Conservation (phyloP, 2,113 vertebrate species). For the Triplophysa dalaica region DNA sequence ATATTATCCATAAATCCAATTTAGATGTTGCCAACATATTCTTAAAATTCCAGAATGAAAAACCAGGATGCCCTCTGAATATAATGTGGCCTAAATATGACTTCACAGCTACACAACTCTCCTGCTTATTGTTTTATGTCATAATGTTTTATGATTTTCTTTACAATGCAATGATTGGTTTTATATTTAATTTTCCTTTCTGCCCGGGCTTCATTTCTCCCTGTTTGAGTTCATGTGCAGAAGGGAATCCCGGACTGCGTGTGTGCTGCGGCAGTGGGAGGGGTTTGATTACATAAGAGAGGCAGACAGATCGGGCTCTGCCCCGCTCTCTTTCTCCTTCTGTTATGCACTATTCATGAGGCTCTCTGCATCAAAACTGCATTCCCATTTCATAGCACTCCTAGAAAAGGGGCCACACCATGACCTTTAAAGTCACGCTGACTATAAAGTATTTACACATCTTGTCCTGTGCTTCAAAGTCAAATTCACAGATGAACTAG, state of each 20-base stretch:
- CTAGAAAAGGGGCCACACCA: conserved; percentile 4
- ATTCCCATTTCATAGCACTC: conserved; percentile 31
- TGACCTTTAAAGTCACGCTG: neutral
- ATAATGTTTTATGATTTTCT: neutral
- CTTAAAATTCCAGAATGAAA: neutral
- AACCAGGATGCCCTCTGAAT: neutral
- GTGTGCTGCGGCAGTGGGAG: conserved; percentile 64
- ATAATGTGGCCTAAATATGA: neutral
- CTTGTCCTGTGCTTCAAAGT: neutral
- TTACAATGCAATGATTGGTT: neutral
- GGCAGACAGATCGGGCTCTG: conserved; percentile 43
- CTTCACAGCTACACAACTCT: neutral
- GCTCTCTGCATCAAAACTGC: conserved; percentile 61
- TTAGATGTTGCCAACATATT: no score
- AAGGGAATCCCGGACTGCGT: conserved; percentile 72
- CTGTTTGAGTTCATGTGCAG: conserved; percentile 50
- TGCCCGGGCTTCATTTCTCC: neutral
- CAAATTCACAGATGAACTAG: neutral
- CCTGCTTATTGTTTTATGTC: neutral
- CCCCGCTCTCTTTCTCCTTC: conserved; percentile 51
- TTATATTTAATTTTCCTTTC: neutral
- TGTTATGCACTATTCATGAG: conserved; percentile 70
- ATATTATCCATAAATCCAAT: no score
- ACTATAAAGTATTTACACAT: conserved; percentile 15
- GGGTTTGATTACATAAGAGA: conserved; percentile 64